These are phyloP conservation scores for Poeciliopsis presidionis DNA, from an alignment of 2,797 vertebrate species.

Conservation along the genomic window DNA sequence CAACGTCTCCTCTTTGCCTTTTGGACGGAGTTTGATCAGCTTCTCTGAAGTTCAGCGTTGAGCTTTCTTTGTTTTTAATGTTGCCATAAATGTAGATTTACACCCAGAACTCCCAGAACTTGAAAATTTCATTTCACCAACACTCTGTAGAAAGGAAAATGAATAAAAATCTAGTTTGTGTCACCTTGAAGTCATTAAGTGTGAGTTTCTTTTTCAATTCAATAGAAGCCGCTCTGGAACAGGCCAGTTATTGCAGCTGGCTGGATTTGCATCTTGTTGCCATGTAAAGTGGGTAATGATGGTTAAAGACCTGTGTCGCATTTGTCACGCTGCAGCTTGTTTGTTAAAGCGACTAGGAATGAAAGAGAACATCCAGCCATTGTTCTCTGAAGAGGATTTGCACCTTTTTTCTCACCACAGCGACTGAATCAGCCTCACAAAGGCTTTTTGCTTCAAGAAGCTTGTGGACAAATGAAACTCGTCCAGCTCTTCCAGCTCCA, in stretches of 20 bases:
- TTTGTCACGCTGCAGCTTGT: slow-evolving; percentile 23
- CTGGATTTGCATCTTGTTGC: slow-evolving; percentile 8
- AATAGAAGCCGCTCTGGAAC: neutral
- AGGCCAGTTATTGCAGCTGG: slow-evolving; percentile 3
- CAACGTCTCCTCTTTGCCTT: neutral
- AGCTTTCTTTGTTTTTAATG: neutral
- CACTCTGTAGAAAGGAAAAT: neutral
- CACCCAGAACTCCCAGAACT: neutral
- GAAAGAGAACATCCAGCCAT: slow-evolving; percentile 49
- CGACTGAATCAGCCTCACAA: slow-evolving; percentile 60
- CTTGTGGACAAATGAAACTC: slow-evolving; percentile 63
- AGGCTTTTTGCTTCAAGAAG: slow-evolving; percentile 53
- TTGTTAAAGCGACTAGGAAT: slow-evolving; percentile 42
- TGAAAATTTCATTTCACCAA: neutral
- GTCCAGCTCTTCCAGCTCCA: slow-evolving; percentile 55
- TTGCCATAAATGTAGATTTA: neutral
- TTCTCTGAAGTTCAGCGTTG: neutral
- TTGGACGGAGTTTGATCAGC: neutral
- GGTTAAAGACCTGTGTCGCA: slow-evolving; percentile 24
- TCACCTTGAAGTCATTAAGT: neutral
- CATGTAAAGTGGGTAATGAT: slow-evolving; percentile 18
- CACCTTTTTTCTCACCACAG: slow-evolving; percentile 43
- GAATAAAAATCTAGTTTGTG: neutral
- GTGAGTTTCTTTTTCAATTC: neutral
- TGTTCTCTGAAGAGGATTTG: slow-evolving; percentile 60